Base-by-base conservation (phyloP, 2,797 vertebrate species). In the Phaenicophaeus curvirostris region DNA sequence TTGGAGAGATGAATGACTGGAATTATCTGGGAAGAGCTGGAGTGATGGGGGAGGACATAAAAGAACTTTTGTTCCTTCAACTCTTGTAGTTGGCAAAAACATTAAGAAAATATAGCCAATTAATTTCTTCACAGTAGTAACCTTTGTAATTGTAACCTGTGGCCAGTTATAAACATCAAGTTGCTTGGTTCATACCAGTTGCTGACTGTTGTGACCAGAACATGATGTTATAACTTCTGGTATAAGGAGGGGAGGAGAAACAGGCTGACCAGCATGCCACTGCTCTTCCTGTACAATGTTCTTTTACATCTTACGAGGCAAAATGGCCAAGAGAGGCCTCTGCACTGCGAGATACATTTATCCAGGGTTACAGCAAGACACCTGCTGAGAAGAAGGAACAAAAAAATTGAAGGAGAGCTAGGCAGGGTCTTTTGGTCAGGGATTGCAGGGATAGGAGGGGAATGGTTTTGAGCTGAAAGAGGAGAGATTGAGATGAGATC, bases 21-120 rank as follows among this genome's bases (percentile, higher is more conserved):
- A 93, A 96, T 95, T 93, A 95, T 55, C 54, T 92, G 72, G 84
- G 92, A 95, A 96, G 95, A 90, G 68, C 50, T 89, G 57, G 33
- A 92, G 72, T 51, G n/a, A 82, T 62, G 54, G 77, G 46, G 57
- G 61, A 96, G 69, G 74, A 87, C 61, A 80, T 79, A 82, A 95
- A 82, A 85, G 62, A 93, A 91, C 67, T 88, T 92, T 24, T 81
- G 74, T 66, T 88, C 71, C 90, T 94, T 90, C 53, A 76, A 63
- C 82, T 84, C 71, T 67, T 85, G 25, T n/a, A 54, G 67, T 65
- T 96, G 86, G 90, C 88, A 94, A 93, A 92, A 87, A 57, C 27
- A 62, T 89, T 67, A 39, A 77, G 90, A 89, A 94, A 94, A 65
- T 83, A 94, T 51, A 93, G 90, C 78, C 89, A 96, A 93, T 92